Conservation (phyloP, 2,888 invertebrate genomes). For the Empis stercorea region DNA sequence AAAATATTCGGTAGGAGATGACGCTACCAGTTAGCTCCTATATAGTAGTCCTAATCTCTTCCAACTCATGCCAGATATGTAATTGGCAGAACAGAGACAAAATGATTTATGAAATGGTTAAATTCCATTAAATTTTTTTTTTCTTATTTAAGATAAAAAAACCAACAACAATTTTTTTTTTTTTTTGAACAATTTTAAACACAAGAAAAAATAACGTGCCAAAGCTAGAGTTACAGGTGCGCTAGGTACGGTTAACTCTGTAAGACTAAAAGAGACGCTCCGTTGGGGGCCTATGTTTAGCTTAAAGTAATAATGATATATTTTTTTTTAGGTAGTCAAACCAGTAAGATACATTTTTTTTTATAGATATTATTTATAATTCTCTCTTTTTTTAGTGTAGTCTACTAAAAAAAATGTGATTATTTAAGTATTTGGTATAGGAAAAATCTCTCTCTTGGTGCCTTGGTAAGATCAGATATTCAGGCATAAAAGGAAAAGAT, state of each 20-base stretch:
- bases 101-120: background rate
- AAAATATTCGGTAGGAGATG: conserved; percentile 30
- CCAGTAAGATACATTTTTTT: no score
- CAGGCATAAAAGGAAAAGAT: no score
- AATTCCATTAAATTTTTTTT: background rate
- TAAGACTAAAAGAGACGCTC: conserved; percentile 30
- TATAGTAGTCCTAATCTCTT: conserved; percentile 38
- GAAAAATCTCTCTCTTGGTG: no score
- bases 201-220: no score
- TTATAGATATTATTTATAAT: no score
- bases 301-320: no score
- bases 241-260: conserved; percentile 34
- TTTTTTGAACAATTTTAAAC: no score
- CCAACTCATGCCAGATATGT: conserved; percentile 27
- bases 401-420: no score
- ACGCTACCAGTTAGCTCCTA: conserved; percentile 38
- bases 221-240: conserved; percentile 28
- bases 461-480: no score
- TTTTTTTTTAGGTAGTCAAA: conserved; percentile 10
- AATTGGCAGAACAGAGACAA: background rate
- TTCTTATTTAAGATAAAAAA: background rate
- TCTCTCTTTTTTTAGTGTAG: no score
- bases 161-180: background rate
- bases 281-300: conserved; percentile 21
- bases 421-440: no score